Conservation (phyloP, 1,140 invertebrate species). For the Bilobella aurantiaca region DNA sequence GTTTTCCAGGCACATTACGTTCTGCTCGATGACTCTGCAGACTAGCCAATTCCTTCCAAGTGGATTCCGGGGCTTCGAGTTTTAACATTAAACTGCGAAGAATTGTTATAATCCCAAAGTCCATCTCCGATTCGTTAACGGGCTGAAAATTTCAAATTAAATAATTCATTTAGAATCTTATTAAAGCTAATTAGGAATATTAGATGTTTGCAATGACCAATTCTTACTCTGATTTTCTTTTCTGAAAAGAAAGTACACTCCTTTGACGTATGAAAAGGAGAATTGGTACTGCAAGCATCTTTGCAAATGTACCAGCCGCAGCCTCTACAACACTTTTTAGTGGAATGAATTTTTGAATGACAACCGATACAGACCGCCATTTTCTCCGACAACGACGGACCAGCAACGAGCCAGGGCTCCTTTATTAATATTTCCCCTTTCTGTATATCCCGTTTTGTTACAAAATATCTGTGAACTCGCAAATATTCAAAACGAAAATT, state of each 20-base stretch:
- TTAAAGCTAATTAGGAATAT: neutral
- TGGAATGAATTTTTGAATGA: conserved; percentile 22
- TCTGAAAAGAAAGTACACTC: conserved; percentile 52
- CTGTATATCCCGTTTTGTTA: conserved; percentile 22
- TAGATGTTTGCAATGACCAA: conserved; percentile 10
- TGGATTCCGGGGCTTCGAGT: no score
- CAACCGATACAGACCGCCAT: conserved; percentile 27
- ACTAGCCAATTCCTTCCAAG: no score
- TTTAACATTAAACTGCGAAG: no score
- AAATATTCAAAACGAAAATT: neutral
- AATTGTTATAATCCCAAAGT: no score
- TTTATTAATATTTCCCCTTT: conserved; percentile 26
- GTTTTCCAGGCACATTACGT: no score
- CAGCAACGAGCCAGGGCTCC: conserved; percentile 27
- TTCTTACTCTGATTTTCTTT: conserved; percentile 25
- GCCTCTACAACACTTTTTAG: conserved; percentile 42
- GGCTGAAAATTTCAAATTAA: no score
- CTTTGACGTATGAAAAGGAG: conserved; percentile 48
- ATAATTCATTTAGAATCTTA: neutral
- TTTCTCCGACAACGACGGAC: conserved; percentile 12
- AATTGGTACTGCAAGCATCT: conserved; percentile 44
- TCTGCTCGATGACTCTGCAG: no score
- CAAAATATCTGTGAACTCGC: conserved; percentile 16
- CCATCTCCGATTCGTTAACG: no score
- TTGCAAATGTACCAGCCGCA: conserved; percentile 68